These are phyloP conservation scores for Condylostylus longicornis DNA, from an alignment of 1,140 invertebrate genomes.

Conservation along the genomic window DNA sequence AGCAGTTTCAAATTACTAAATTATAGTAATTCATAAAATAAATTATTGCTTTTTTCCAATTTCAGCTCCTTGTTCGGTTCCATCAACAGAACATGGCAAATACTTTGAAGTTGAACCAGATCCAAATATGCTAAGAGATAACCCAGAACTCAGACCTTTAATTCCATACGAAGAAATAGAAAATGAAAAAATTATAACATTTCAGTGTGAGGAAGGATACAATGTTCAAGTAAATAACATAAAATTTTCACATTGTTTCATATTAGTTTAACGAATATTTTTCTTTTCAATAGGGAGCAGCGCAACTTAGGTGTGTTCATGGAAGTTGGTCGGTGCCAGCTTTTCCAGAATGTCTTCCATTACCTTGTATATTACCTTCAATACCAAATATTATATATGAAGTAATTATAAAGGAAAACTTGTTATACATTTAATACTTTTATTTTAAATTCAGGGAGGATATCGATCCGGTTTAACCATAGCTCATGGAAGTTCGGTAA, in stretches of 20 bases:
- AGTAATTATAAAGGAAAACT: conserved; percentile 8
- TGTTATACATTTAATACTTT: no score
- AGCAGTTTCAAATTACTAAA: conserved; percentile 11
- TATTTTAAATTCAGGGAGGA: conserved; percentile 33
- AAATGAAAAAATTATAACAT: conserved; percentile 27
- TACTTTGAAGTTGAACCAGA: conserved; percentile 28
- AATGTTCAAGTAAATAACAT: conserved; percentile 23
- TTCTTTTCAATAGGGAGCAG: conserved; percentile 37
- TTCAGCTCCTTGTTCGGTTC: conserved; percentile 27
- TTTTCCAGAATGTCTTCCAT: conserved; percentile 60
- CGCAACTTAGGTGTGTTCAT: conserved; percentile 55
- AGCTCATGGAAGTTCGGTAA: conserved; percentile 55
- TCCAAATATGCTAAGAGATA: conserved; percentile 21
- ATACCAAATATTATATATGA: conserved; percentile 58
- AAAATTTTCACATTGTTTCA: no score
- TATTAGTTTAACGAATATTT: not conserved
- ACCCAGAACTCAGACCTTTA: conserved; percentile 19
- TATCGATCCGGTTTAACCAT: conserved; percentile 63
- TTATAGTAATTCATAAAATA: not conserved
- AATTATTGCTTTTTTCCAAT: conserved; percentile 3
- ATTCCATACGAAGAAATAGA: conserved; percentile 30
- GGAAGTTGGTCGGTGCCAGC: conserved; percentile 60
- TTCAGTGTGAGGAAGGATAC: conserved; percentile 29
- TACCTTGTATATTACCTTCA: conserved; percentile 56
- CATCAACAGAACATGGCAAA: conserved; percentile 26